Evolutionary conservation across 2,888 invertebrate species (phyloP).

Genomic region (Cephalotes varians): DNA sequence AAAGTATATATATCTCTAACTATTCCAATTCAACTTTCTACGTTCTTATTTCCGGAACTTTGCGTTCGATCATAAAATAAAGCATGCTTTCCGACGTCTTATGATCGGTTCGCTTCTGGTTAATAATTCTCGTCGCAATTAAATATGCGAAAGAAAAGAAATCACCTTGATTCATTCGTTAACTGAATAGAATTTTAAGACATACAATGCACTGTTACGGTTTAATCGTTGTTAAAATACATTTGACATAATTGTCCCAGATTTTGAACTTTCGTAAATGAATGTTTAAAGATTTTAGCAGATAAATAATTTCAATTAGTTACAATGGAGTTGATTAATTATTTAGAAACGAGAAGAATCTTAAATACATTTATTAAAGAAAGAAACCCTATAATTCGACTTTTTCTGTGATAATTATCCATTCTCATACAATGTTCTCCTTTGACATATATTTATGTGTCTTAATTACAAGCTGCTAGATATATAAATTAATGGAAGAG

Average conservation of each 20-base stretch:
- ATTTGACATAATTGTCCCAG: background rate
- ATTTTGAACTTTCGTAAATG: conserved; percentile 14
- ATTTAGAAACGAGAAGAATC: background rate
- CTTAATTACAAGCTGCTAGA: background rate
- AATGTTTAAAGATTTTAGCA: background rate
- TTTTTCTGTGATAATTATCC: background rate
- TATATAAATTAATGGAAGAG: conserved; percentile 1
- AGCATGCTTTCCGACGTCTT: conserved; percentile 1
- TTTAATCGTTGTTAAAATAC: background rate
- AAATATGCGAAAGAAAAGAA: conserved; percentile 19
- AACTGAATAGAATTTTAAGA: conserved; percentile 17
- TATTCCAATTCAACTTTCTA: conserved; percentile 66
- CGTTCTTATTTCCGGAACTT: conserved; percentile 61
- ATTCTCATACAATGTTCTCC: background rate
- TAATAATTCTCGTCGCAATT: conserved; percentile 47
- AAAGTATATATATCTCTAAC: conserved; percentile 42
- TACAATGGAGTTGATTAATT: background rate
- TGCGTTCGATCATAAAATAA: conserved; percentile 42
- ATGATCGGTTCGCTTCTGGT: background rate
- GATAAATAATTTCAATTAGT: background rate
- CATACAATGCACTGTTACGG: background rate
- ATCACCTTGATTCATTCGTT: conserved; percentile 28
- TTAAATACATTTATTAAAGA: background rate
- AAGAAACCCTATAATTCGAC: background rate
- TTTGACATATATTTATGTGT: background rate